Evolutionary conservation across 2,888 invertebrate genomes (phyloP).

Genomic region (Arrhopalites spinosus): DNA sequence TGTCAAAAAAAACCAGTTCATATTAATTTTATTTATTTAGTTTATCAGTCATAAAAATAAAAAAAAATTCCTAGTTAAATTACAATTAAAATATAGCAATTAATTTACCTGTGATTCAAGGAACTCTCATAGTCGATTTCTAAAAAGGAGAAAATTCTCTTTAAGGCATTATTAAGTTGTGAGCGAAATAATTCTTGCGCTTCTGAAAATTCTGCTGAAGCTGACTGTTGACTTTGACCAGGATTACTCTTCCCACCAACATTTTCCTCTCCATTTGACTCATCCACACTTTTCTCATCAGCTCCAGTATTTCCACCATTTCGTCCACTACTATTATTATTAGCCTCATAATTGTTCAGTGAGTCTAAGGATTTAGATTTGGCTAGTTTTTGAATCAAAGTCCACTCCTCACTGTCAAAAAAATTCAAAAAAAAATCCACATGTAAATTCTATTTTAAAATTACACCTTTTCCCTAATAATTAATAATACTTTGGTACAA

Average conservation of each 20-base stretch:
- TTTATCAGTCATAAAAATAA: background rate
- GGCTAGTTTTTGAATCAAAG: slow-evolving; percentile 71
- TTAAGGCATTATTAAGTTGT: slow-evolving; percentile 49
- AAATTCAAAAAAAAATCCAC: background rate
- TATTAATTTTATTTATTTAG: background rate
- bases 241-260: background rate
- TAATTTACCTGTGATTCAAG: slow-evolving; percentile 49
- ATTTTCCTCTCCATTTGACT: background rate
- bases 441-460: no score
- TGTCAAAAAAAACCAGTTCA: slow-evolving; percentile 35
- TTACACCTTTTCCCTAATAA: no score
- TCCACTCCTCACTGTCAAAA: slow-evolving; percentile 86
- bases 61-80: background rate
- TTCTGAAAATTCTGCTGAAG: slow-evolving; percentile 41
- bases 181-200: slow-evolving; percentile 52
- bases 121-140: slow-evolving; percentile 50
- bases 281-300: background rate
- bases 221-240: background rate
- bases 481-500: no score
- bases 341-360: slow-evolving; percentile 41
- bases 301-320: background rate
- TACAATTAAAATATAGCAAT: background rate
- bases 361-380: slow-evolving; percentile 51
- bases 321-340: slow-evolving; percentile 23
- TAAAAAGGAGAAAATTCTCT: slow-evolving; percentile 51